Conservation (phyloP, 1,140 invertebrate species). For the Hylaeus volcanicus region DNA sequence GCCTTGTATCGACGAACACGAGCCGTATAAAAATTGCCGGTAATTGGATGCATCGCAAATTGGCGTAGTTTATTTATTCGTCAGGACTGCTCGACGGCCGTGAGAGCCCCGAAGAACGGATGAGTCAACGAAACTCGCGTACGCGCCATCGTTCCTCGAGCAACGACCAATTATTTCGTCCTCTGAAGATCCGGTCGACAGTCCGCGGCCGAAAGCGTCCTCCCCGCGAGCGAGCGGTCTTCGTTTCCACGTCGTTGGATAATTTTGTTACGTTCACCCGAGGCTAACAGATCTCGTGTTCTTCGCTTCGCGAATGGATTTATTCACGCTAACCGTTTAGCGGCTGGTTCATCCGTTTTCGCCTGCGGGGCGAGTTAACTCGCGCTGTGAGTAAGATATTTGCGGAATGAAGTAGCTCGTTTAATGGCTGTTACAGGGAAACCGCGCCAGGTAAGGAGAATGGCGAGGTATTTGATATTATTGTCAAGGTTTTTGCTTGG, state of each 20-base stretch:
- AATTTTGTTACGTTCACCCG: background rate
- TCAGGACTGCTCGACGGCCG: background rate
- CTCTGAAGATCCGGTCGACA: background rate
- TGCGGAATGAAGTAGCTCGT: too few species aligned
- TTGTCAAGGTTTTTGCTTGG: too few species aligned
- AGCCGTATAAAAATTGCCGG: background rate
- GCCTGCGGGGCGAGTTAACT: background rate
- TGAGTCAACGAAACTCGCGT: background rate
- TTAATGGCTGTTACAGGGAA: background rate
- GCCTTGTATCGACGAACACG: background rate
- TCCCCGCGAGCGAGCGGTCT: too few species aligned
- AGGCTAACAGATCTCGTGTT: background rate
- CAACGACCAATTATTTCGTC: slow-evolving; percentile 7
- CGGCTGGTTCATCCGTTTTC: background rate
- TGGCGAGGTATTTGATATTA: too few species aligned
- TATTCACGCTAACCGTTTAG: background rate
- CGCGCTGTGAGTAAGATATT: too few species aligned
- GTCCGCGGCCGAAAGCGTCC: background rate
- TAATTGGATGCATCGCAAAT: slow-evolving; percentile 3
- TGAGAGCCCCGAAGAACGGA: background rate
- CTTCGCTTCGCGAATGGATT: background rate
- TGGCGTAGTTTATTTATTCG: background rate
- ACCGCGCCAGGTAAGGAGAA: too few species aligned
- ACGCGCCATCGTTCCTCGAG: background rate
- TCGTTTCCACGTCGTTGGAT: background rate